Base-by-base conservation (phyloP, 2,113 vertebrate species). In the Holacanthus passer region DNA sequence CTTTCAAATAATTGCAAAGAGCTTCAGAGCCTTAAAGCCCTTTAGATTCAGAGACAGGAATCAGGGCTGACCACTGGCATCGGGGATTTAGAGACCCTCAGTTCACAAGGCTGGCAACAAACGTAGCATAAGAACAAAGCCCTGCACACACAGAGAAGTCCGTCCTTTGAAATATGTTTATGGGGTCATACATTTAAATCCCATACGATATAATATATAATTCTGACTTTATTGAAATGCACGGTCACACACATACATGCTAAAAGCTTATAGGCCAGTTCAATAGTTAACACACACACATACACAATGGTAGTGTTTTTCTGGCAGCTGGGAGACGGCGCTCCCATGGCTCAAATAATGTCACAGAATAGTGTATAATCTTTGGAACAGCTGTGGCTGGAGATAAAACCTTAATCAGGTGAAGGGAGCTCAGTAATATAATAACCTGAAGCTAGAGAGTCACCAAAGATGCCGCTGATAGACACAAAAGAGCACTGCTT, bases 351-450 rank as follows among this genome's bases (percentile, higher is more conserved):
- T 89, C 84, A 87, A 88, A 89, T 74, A 74, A 85, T 75, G 87
- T 86, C 82, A 79, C 53, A 79, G 74, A 92, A 87, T 77, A 85
- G 72, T 70, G 67, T 85, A 82, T 81, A 86, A 91, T 90, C 86
- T 91, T 84, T 72, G 56, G 56, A 89, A 80, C 86, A 91, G 86
- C 84, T 89, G 86, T 83, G 86, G 86, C 82, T 87, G 63, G 55
- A 91, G 91, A 93, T 90, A 91, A 93, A 92, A 82, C 82, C 79
- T 74, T 86, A 89, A 91, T 91, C 86, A 91, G 87, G 77, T 88
- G 77, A 87, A 85, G 67, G 66, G 81, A 81, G 88, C 86, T 77
- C 27, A 8, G 63, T 86, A 88, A 90, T 87, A 81, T 88, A 84
- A 91, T 90, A 89, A 88, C 79, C 77, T 82, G 77, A 77, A 85